Base-by-base conservation (phyloP, 2,113 vertebrate genomes). In the Tor tambroides region DNA sequence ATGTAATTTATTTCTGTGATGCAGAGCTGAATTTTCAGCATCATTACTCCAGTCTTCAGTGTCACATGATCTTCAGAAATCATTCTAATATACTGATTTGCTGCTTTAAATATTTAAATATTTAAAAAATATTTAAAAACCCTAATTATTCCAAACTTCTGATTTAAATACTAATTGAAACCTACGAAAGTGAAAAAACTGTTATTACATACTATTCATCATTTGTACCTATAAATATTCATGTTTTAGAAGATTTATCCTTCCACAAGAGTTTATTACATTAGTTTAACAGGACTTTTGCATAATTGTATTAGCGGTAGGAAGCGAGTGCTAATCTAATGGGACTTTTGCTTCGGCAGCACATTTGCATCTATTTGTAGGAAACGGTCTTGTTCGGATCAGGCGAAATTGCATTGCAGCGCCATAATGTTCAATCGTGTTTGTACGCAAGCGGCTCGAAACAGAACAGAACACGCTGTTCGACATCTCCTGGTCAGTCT, bases 401-500 rank as follows among this genome's bases (percentile, higher is more conserved):
- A 30, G 4, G 6, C 35, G 28, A 46, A 65, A 67, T 43, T 2
- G 6, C 38, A 82, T 67, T 67, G 65, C 1, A 6, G 1, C 3
- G 23, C 15, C 12, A 12, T 69, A 43, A 51, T 69, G 41, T 32
- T 32, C 9, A 56, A 32, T 72, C 32, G 21, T 23, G 54, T 79
- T 79, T 26, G 74, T 30, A 54, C 23, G 54, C 32, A 75, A 75
- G 11, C 41, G 41, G 7, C 41, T 41, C 41, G 41, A 41, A 8
- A 41, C 35, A 35, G 41, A 71, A 83, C 67, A 87, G 43, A 75
- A 26, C 41, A 15, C 41, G 23, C 23, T 74, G 1, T 76, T 28
- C n/a, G 43, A 76, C 83, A 74, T 77, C 88, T 89, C 89, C 89
- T 89, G 89, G 89, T 88, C 89, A 84, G 89, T 82, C 75, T 89